Percentiles rank a stretch among this genome's conserved stretches.
Evolutionary conservation across 2,113 vertebrate species (phyloP).

Genomic region (Periophthalmodon schlosseri): DNA sequence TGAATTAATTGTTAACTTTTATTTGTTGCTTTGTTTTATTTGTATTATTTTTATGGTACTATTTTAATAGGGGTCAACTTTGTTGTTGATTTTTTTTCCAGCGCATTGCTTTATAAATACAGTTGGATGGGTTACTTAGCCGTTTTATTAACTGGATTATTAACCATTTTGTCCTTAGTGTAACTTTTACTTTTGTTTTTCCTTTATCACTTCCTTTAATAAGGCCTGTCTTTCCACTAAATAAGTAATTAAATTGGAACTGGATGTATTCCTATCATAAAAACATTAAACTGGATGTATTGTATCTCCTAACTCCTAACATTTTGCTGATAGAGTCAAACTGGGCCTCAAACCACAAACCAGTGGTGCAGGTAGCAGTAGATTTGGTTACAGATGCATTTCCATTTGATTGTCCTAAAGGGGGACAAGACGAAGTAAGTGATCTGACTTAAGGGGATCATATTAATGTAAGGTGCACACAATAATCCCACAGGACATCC

Average conservation of each 20-base stretch:
- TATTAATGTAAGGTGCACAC: constrained; percentile 72
- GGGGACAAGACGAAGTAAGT: constrained; percentile 71
- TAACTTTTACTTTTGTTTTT: no score
- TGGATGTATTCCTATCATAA: not conserved
- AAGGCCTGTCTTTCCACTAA: not conserved
- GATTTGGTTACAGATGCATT: constrained; percentile 78
- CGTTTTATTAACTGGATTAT: no score
- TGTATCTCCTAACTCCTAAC: constrained; percentile 3
- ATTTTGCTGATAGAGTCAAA: constrained; percentile 45
- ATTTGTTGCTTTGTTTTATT: not conserved
- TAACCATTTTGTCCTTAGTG: no score
- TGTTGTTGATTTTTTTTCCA: not conserved
- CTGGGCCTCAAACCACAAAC: constrained; percentile 62
- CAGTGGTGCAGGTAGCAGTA: constrained; percentile 49
- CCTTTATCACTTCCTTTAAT: no score
- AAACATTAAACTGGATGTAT: not conserved
- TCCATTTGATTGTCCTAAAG: constrained; percentile 76
- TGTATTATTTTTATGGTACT: not conserved
- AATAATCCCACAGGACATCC: constrained; percentile 77
- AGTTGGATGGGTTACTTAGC: no score
- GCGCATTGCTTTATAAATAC: no score
- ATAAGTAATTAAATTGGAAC: not conserved
- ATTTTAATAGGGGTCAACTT: not conserved
- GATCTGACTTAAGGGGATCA: constrained; percentile 76
- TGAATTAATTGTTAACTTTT: not conserved